phyloP scores from a whole-genome alignment of 2,797 vertebrate genomes.

The Anguilla pacifica region DNA sequence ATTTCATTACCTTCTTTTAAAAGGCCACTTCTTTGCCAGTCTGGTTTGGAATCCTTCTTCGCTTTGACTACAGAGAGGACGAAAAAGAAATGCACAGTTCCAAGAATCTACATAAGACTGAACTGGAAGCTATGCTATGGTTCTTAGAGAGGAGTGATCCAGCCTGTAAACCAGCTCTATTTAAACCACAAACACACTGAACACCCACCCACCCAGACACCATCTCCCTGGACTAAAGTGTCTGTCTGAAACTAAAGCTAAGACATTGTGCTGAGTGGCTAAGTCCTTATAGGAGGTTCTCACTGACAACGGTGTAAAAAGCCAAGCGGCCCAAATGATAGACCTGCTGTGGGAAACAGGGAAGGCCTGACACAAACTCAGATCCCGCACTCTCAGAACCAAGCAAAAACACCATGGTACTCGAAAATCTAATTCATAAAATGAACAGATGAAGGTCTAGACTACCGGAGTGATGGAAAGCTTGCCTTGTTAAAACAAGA shows the following conservation, averaged over 20 bases:
- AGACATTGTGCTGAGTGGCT: no score
- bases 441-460: not conserved
- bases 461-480: not conserved
- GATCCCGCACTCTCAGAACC: not conserved
- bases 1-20: slow-evolving; percentile 57
- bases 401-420: not conserved
- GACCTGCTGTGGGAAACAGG: not conserved
- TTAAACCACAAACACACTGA: not conserved
- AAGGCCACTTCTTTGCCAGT: slow-evolving; percentile 65
- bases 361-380: not conserved
- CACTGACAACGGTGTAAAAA: no score
- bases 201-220: not conserved
- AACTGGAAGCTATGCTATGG: not conserved
- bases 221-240: not conserved
- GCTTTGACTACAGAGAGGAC: slow-evolving; percentile 56
- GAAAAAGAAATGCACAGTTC: slow-evolving; percentile 14
- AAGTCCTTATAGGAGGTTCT: no score
- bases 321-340: no score
- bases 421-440: not conserved
- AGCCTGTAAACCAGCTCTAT: not conserved
- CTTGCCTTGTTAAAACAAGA: not conserved
- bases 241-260: no score
- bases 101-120: not conserved
- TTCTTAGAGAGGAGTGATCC: not conserved
- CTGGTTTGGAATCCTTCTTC: slow-evolving; percentile 54